Conservation (phyloP, 2,888 invertebrate species). For the Netelia melanura region DNA sequence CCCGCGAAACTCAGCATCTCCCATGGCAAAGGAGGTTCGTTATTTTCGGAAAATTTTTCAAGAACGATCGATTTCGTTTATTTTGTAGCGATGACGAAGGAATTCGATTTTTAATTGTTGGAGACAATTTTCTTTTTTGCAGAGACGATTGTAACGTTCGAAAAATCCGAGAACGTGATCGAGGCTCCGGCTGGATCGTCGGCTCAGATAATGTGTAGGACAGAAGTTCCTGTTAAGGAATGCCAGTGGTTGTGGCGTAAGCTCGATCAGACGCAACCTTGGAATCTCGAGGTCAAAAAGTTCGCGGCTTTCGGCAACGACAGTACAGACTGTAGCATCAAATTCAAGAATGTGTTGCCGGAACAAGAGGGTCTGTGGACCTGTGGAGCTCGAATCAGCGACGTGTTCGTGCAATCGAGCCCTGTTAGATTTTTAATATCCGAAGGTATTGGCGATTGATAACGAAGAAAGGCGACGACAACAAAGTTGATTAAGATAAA, state of each 20-base stretch:
- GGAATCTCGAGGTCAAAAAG: constrained; percentile 81
- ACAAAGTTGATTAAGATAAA: no score
- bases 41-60: constrained; percentile 1
- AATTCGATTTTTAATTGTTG: no score
- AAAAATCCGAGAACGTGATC: constrained; percentile 75
- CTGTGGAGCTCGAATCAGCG: constrained; percentile 80
- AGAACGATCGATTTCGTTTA: background rate
- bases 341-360: constrained; percentile 79
- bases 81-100: no score
- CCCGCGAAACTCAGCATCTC: constrained; percentile 81
- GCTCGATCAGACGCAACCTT: constrained; percentile 81
- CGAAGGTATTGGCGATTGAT: constrained; percentile 74
- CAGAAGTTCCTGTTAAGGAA: constrained; percentile 78
- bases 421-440: constrained; percentile 80
- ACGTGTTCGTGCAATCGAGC: constrained; percentile 78
- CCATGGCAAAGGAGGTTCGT: constrained; percentile 76
- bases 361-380: constrained; percentile 84
- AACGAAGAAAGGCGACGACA: no score
- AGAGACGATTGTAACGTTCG: constrained; percentile 77
- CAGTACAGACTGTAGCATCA: constrained; percentile 82
- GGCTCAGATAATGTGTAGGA: constrained; percentile 80
- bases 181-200: constrained; percentile 80
- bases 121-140: constrained; percentile 10
- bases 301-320: constrained; percentile 81
- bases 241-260: constrained; percentile 83